Evolutionary conservation across 2,888 invertebrate species (phyloP), one percentile per base, ranked within the genome.

Genomic region (Pristionchus mayeri): DNA sequence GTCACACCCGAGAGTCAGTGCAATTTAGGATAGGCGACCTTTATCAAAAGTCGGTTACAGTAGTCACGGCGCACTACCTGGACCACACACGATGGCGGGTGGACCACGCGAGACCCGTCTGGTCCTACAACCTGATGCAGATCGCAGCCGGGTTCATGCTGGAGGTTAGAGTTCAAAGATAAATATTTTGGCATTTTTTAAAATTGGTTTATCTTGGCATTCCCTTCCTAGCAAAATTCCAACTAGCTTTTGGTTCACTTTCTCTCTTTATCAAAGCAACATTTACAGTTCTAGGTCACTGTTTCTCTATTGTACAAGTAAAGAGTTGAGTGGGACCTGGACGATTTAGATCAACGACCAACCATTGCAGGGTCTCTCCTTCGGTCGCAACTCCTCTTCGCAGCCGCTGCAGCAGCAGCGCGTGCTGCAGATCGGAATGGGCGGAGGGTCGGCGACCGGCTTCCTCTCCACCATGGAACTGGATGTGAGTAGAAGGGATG

Each of bases 341-440:
- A n/a, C n/a, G n/a, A n/a, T n/a, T n/a, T n/a, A 63, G 60, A 34
- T 63, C 34, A 63, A 57, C 9, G 57, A 21, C 13, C 57, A n/a
- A 30, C 27, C 30, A 60, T 30, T 67, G 1, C 63, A 82, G 81
- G 48, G 48, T 60, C 81, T 82, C 24, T 34, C 81, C 2, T 82
- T 82, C 63, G 30, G 1, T 60, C 44, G 27, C 3, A 44, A n/a
- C 54, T 40, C 6, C 37, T 40, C 24, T 9, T 6, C 0, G 63
- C 63, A 63, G 63, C 63, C 13, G 44, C 44, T 44, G 44, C 44
- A 44, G 71, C 40, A 11, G 40, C 81, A 63, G 63, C 48, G 63
- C 18, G 48, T 63, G 40, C 81, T 82, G 30, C 60, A 63, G 63
- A 82, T 82, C 34, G 81, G 81, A 16, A 82, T 82, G 81, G 81